Evolutionary conservation across 1,140 invertebrate species (phyloP), one percentile per base, ranked within the genome.

Genomic region (Drosophila sp.): DNA sequence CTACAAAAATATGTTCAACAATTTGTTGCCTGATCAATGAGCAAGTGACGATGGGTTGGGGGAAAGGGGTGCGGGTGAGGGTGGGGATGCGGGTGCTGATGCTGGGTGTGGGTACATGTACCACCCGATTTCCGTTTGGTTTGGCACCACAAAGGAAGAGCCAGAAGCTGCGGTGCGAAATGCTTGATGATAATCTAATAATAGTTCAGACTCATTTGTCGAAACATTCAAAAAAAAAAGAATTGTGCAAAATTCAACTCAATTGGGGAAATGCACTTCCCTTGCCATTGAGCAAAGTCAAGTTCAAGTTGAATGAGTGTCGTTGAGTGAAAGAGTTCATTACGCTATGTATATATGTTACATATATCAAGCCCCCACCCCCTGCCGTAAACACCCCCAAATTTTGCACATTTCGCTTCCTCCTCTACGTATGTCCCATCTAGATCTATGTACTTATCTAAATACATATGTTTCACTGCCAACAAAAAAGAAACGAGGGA

Each of bases 271-370:
- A 54, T 82, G 79, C 70, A 76, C 65, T 73, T 70, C 44, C 75
- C 50, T 47, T 63, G 61, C 56, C 27, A 70, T 56, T 62, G 55
- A 63, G 29, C 66, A 60, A 70, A 86, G 63, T 86, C 82, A 86
- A 86, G 83, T 86, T 86, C 83, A 87, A 87, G 83, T 76, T 83
- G 60, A 70, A 30, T 54, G 23, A 35, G 63, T 62, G 33, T 30
- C 35, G 8, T 33, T 44, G 33, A 73, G 33, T 38, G 32, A 56
- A 66, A 63, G 64, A 72, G 78, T 73, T 69, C 66, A 56, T 55
- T 35, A 60, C 41, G 68, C 66, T 64, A 54, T 58, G 17, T 17
- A 17, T 17, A 17, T 17, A 17, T 17, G 33, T 58, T n/a, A 68
- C 47, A 29, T 41, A 50, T 29, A 41, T 30, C 11, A 32, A 17